Conservation (phyloP, 2,113 vertebrate species). For the Plotosus lineatus region DNA sequence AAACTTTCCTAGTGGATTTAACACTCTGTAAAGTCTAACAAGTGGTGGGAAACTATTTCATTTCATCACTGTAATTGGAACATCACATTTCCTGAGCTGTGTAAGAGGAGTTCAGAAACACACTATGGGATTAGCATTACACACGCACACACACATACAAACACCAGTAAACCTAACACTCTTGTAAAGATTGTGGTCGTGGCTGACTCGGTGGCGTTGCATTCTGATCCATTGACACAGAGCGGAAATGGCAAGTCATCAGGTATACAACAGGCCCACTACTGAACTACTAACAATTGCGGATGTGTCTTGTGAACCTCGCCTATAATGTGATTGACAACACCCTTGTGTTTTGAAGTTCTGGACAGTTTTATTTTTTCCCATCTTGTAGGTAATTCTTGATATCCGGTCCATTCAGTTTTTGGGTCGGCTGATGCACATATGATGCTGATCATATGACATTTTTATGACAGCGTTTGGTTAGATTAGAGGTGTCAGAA, state of each 20-base stretch:
- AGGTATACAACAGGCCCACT: no score
- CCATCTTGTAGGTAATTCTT: no score
- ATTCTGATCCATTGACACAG: neutral
- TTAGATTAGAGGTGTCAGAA: no score
- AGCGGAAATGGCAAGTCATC: neutral
- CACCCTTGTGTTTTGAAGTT: no score
- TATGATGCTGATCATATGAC: no score
- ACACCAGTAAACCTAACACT: neutral
- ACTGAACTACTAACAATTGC: no score
- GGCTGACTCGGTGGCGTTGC: neutral
- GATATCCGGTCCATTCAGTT: no score
- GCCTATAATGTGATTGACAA: no score
- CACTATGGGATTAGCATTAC: neutral
- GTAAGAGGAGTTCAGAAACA: neutral
- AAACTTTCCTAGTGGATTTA: slow-evolving; percentile 11
- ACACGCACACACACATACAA: neutral
- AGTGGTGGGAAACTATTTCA: slow-evolving; percentile 33
- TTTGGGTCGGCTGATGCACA: no score
- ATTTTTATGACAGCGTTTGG: no score
- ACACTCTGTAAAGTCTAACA: neutral
- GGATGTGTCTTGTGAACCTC: no score
- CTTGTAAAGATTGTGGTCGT: neutral
- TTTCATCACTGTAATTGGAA: slow-evolving; percentile 20
- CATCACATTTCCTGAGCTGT: slow-evolving; percentile 3
- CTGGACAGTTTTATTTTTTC: no score